Base-by-base conservation (phyloP, 2,113 vertebrate genomes). In the Neomonachus schauinslandi region DNA sequence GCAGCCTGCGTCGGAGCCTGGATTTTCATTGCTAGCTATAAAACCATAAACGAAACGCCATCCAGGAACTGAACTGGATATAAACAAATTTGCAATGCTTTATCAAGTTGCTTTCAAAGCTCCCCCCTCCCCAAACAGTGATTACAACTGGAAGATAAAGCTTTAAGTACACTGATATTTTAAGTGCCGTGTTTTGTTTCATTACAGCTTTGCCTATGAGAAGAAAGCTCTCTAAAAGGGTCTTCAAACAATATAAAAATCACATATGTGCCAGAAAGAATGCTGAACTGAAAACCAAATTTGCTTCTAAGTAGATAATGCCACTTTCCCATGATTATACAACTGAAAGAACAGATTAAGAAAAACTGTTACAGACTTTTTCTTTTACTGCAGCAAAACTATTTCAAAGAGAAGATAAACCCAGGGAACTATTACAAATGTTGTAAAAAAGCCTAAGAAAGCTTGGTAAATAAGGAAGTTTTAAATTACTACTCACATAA, bases 401-500 rank as follows among this genome's bases (percentile, higher is more conserved):
- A 98, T 95, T 95, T 87, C 49, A 96, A 97, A 96, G 95, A 93
- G 93, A 89, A 95, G 65, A 98, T 89, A 98, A 97, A 98, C 89
- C 67, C 81, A 94, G 15, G 71, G 97, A 98, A 96, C 46, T 89
- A 97, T 94, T 98, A 91, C 10, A 97, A 97, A 97, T 77, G 94
- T 53, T 97, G 94, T 83, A 97, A 67, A 33, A 98, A 94, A 92
- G 81, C 88, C 96, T 49, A 79, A 96, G 97, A 98, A 97, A 97
- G 69, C 79, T 31, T 61, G 55, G 51, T 89, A 97, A 98, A 93
- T 92, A 95, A 95, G 72, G 31, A 95, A 94, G 72, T 93, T 98
- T 98, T 94, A 98, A 98, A 98, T 84, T 97, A 95, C 85, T 76
- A 16, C 93, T 98, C 97, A 91, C 71, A 97, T 97, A 98, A 98